Base-by-base conservation (phyloP, 30 jellyfish, hydroid and myxozoan genomes). In the Catostylus mosaicus region DNA sequence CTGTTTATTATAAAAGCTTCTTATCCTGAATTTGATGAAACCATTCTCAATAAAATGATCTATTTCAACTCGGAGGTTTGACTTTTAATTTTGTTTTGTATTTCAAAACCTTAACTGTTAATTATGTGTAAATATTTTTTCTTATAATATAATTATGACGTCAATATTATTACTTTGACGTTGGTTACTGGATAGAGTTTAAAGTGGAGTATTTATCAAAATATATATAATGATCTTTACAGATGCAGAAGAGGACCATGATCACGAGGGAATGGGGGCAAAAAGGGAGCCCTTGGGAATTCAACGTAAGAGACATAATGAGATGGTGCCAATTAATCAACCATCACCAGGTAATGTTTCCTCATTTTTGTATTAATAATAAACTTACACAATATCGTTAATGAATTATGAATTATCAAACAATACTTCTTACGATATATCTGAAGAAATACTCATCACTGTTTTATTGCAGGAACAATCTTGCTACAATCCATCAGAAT, bases 261-360 rank as follows among this genome's bases (percentile, higher is more conserved):
- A 82, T 50, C 4, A 80, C 68, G 9, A 84, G 95, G 2, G 81
- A 64, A 12, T 87, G 93, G 96, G 98, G 97, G 23, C 62, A 71
- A 83, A 83, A 61, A 67, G 98, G 98, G 35, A 68, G 96, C 65
- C 98, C 98, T 31, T 93, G 98, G 98, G 98, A 93, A 65, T 93
- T 93, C 87, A 93, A 93, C 67, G 87, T 93, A 24, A 62, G 98
- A 30, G 98, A 93, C 54, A 47, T 93, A 20, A 32, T 83, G 69
- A 74, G 98, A 19, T 93, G 98, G 98, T 93, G 96, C 78, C 96
- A 93, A 56, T 77, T 93, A 63, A 71, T 80, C 35, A n/a, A 11
- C 43, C 30, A 67, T 46, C 52, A 78, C 48, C 85, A 78, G 91
- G 92, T 78, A 50, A 16, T n/a, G n/a, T n/a, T n/a, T n/a, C n/a